A percentile compares a stretch with the other conserved stretches of the same genome.
Conservation (phyloP, 2,797 vertebrate genomes). For the Characodon lateralis region DNA sequence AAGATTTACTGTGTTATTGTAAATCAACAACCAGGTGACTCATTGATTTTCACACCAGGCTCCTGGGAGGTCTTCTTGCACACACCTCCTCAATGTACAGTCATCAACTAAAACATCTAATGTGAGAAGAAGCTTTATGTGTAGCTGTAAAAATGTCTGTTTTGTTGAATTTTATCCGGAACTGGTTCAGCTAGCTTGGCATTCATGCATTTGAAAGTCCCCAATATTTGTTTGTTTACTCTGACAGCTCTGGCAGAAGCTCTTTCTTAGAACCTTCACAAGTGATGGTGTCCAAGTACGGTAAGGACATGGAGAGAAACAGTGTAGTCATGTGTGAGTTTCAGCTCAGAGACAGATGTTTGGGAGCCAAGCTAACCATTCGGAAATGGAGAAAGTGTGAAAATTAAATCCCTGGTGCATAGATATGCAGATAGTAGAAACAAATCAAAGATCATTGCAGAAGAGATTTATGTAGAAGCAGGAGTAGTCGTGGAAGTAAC, state of each 20-base stretch:
- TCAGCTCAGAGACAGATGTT: constrained; percentile 37
- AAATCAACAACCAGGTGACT: neutral
- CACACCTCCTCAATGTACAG: too few relatives aligned
- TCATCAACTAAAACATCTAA: too few relatives aligned
- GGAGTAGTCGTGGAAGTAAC: neutral
- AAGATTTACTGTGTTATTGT: neutral
- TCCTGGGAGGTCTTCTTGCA: neutral
- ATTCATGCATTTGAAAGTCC: constrained; percentile 22
- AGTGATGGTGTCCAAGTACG: constrained; percentile 47
- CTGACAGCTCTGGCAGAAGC: constrained; percentile 41
- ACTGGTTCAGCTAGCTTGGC: constrained; percentile 18
- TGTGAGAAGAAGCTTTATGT: neutral
- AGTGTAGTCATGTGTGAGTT: constrained; percentile 23
- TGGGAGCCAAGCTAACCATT: constrained; percentile 15
- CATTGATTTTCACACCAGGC: neutral
- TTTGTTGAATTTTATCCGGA: constrained; percentile 14
- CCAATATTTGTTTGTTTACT: constrained; percentile 49
- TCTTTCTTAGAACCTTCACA: constrained; percentile 31
- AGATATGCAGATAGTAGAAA: constrained; percentile 11
- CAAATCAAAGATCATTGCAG: constrained; percentile 6
- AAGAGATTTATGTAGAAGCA: neutral
- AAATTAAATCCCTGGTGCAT: constrained; percentile 32
- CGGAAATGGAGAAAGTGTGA: constrained; percentile 26
- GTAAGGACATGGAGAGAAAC: constrained; percentile 35
- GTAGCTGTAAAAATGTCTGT: neutral